These are phyloP conservation scores for Cataglyphis albicans DNA, from an alignment of 2,888 invertebrate species.

Conservation along the genomic window DNA sequence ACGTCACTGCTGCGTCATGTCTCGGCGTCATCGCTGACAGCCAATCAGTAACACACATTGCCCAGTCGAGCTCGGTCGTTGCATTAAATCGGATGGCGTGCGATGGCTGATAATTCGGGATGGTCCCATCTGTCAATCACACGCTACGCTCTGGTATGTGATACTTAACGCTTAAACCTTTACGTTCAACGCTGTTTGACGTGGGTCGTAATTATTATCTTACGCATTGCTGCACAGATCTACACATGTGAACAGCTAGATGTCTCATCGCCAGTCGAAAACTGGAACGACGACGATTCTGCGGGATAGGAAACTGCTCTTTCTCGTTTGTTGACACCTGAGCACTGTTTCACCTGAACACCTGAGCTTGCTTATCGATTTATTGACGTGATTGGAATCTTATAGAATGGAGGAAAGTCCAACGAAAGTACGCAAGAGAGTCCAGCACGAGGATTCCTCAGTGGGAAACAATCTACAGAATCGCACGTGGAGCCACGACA, in stretches of 20 bases:
- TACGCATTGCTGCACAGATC: constrained; percentile 58
- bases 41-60: neutral
- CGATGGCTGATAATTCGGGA: constrained; percentile 61
- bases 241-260: constrained; percentile 65
- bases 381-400: neutral
- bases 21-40: neutral
- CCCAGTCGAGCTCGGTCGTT: constrained; percentile 59
- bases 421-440: constrained; percentile 36
- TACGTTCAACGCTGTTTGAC: neutral
- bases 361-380: neutral
- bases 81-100: constrained; percentile 48
- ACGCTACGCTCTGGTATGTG: constrained; percentile 44
- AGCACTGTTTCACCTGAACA: neutral
- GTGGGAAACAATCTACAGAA: constrained; percentile 77
- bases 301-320: constrained; percentile 58
- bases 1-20: neutral
- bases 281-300: constrained; percentile 59
- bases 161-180: neutral
- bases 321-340: constrained; percentile 25
- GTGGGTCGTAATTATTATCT: neutral
- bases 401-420: constrained; percentile 35
- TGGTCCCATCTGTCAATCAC: constrained; percentile 34
- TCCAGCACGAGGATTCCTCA: constrained; percentile 42
- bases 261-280: constrained; percentile 49
- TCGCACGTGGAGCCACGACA: constrained; percentile 80